Evolutionary conservation across 2,113 vertebrate species (phyloP), one percentile per base, ranked within the genome.

Genomic region (Empidonax alnorum): DNA sequence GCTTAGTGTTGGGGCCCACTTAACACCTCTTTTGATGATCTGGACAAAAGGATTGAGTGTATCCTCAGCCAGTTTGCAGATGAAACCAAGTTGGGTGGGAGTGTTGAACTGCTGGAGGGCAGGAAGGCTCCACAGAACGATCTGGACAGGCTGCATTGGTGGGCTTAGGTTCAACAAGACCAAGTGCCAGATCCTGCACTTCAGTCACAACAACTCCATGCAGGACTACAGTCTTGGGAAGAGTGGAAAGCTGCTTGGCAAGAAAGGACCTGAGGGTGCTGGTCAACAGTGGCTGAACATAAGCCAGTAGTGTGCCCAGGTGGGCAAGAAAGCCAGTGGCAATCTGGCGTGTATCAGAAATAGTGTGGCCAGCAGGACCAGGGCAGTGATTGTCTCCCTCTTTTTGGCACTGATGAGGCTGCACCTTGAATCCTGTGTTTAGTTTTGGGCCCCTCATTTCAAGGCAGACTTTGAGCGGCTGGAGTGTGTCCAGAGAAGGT

Each of bases 241-340:
- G 24, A 61, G 41, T 33, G 62, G 3, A 66, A 66, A 50, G 41
- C 24, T 37, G 24, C 3, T 61, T 5, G 7, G 4, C 23, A 61
- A 24, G 17, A 61, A 37, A 12, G 10, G 6, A 35, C 27, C 13
- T n/a, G 21, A 13, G 4, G 0, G 0, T 63, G 20, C 4, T 69
- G 19, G 22, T 53, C 2, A 6, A 12, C 4, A 44, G 20, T 28
- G 5, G 46, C 41, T 46, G 46, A n/a, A 39, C 2, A 13, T 14
- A 22, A 50, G 19, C 5, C 50, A 66, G 35, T 14, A 8, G 24
- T 33, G 14, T 23, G 44, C 3, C 22, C 27, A 37, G 22, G 44
- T 44, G 14, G 15, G 6, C 37, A 50, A 50, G 12, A 12, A 8
- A 6, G 22, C 14, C 27, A 42, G 3, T 19, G 31, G 7, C 31